phyloP scores from a whole-genome alignment of 2,797 vertebrate genomes.

The Paedocypris micromegethes region DNA sequence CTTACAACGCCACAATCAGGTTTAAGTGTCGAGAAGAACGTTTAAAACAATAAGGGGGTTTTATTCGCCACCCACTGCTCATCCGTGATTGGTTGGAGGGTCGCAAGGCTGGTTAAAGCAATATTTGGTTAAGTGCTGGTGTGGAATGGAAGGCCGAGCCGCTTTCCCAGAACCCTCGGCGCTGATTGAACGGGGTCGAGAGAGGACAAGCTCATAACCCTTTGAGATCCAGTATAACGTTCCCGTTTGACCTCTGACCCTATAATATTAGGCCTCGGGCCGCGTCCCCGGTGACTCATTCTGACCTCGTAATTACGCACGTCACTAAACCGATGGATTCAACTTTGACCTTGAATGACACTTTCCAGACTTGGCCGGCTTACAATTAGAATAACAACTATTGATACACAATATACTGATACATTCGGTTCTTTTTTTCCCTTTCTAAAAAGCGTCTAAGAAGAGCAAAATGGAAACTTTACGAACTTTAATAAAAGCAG shows the following conservation, averaged over 20 bases:
- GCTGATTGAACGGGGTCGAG: constrained; percentile 20
- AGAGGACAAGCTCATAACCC: neutral
- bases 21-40: constrained; percentile 22
- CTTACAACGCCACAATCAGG: constrained; percentile 18
- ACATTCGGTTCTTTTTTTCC: no score
- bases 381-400: no score
- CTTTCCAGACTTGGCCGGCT: no score
- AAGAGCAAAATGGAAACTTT: no score
- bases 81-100: neutral
- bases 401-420: no score
- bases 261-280: constrained; percentile 24
- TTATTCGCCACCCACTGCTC: constrained; percentile 32
- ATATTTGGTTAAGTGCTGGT: constrained; percentile 25
- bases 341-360: constrained; percentile 26
- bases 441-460: no score
- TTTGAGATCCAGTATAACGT: constrained; percentile 11
- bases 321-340: constrained; percentile 21
- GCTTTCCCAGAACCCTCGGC: constrained; percentile 22
- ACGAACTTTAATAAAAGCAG: no score
- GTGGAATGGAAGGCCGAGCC: constrained; percentile 24
- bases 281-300: constrained; percentile 5
- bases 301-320: constrained; percentile 36
- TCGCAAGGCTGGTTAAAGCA: constrained; percentile 31
- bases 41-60: constrained; percentile 14
- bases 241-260: constrained; percentile 29